phyloP scores from a whole-genome alignment of 2,888 invertebrate genomes.

The Acleris laterana region DNA sequence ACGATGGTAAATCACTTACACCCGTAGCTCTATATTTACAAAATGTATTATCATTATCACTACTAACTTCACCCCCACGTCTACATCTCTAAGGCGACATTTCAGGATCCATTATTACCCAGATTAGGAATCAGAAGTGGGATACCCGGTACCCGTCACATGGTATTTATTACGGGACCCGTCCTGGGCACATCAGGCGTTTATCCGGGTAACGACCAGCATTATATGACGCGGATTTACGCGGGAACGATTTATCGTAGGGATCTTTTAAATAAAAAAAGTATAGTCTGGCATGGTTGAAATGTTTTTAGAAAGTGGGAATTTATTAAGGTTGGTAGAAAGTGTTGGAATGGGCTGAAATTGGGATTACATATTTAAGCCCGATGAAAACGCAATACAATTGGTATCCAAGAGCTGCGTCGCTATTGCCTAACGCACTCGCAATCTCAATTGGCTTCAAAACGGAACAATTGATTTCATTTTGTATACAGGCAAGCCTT shows the following conservation, averaged over 20 bases:
- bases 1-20: too few species aligned
- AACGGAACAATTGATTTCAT: too few species aligned
- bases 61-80: not conserved
- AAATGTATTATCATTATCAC: too few species aligned
- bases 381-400: too few species aligned
- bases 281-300: not conserved
- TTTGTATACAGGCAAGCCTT: too few species aligned
- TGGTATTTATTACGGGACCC: slow-evolving; percentile 30
- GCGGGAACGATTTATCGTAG: slow-evolving; percentile 24
- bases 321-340: not conserved
- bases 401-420: too few species aligned
- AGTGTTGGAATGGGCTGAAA: not conserved
- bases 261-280: slow-evolving; percentile 20
- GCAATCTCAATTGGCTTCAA: too few species aligned
- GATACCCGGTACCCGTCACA: slow-evolving; percentile 25
- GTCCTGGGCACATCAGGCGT: slow-evolving; percentile 23
- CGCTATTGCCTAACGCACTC: too few species aligned
- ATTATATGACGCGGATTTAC: slow-evolving; percentile 28
- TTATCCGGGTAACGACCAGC: slow-evolving; percentile 26
- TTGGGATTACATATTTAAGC: too few species aligned
- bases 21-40: too few species aligned
- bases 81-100: slow-evolving; percentile 6
- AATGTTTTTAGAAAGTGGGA: not conserved
- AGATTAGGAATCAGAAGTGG: slow-evolving; percentile 30
- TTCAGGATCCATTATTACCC: slow-evolving; percentile 21